Conservation (phyloP, 2,888 invertebrate species). For the Rhynchonema sp. region DNA sequence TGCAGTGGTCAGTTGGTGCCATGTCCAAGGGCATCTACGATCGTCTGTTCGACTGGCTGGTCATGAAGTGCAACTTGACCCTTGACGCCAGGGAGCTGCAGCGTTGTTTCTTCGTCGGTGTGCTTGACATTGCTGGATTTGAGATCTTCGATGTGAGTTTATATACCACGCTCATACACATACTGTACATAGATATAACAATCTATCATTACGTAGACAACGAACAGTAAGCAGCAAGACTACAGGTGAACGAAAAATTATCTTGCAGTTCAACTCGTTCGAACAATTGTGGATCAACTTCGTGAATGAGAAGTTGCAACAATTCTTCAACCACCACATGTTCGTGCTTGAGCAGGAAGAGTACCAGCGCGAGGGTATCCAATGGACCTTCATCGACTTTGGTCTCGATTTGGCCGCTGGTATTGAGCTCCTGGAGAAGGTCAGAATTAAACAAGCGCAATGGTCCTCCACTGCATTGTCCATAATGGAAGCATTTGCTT, state of each 20-base stretch:
- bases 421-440: slow-evolving; percentile 88
- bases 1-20: slow-evolving; percentile 28
- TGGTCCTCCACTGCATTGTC: not conserved
- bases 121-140: slow-evolving; percentile 99
- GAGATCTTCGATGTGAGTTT: slow-evolving; percentile 70
- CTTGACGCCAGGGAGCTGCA: slow-evolving; percentile 32
- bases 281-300: slow-evolving; percentile 94
- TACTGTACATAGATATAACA: too few species aligned
- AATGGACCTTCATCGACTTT: slow-evolving; percentile 90
- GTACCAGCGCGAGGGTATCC: slow-evolving; percentile 77
- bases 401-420: slow-evolving; percentile 89
- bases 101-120: slow-evolving; percentile 60
- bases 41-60: slow-evolving; percentile 35
- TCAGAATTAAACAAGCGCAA: not conserved
- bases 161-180: not conserved
- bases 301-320: slow-evolving; percentile 80
- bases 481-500: not conserved
- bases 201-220: not conserved
- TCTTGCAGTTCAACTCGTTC: slow-evolving; percentile 74
- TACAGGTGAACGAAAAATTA: not conserved
- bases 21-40: slow-evolving; percentile 35
- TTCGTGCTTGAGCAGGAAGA: slow-evolving; percentile 87
- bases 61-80: slow-evolving; percentile 34
- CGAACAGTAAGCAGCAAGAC: not conserved
- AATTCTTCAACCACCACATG: slow-evolving; percentile 93